Evolutionary conservation across 2,113 vertebrate genomes (phyloP), one percentile per base, ranked within the genome.

Genomic region (Rhodinocichla rosea): DNA sequence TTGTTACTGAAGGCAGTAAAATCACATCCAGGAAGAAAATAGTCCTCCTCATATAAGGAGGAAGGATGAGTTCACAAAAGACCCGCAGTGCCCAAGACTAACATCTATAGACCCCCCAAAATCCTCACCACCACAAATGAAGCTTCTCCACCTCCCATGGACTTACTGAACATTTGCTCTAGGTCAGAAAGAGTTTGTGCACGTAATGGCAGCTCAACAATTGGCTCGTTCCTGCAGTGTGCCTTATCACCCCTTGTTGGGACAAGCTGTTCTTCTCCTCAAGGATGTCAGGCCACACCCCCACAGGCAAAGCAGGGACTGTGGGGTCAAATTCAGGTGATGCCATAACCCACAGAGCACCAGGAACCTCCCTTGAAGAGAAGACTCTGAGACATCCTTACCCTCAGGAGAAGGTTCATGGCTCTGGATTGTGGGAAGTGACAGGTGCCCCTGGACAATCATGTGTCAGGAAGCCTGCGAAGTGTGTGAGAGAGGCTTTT

Each of bases 1-100:
- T 49, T 57, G 47, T 49, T 67, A 80, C 32, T 68, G 74, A 96
- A 94, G 64, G 33, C 73, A 79, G n/a, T 60, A 87, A 87, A 95
- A 90, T 65, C 7, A 2, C 27, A 83, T 14, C 32, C 37, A 39
- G 62, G 28, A 79, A 62, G n/a, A 90, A 95, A 94, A 81, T 22
- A 47, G 23, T 11, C 22, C 3, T 78, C 15, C 18, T 71, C 21
- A 32, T 47, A 37, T 50, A 45, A 64, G n/a, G n/a, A n/a, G n/a
- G n/a, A n/a, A n/a, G 8, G 30, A 11, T 35, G 33, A 64, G 17
- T 33, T 57, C 32, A 53, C 24, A 82, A 56, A 92, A 71, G 47
- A 75, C 16, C 17, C 27, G 27, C 52, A 45, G 22, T 7, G 3
- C 23, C 16, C 2, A 64, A 68, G 17, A 59, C 10, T 47, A 74